Evolutionary conservation across 2,888 invertebrate species (phyloP), one percentile per base, ranked within the genome.

Genomic region (Temnothorax ravouxi): DNA sequence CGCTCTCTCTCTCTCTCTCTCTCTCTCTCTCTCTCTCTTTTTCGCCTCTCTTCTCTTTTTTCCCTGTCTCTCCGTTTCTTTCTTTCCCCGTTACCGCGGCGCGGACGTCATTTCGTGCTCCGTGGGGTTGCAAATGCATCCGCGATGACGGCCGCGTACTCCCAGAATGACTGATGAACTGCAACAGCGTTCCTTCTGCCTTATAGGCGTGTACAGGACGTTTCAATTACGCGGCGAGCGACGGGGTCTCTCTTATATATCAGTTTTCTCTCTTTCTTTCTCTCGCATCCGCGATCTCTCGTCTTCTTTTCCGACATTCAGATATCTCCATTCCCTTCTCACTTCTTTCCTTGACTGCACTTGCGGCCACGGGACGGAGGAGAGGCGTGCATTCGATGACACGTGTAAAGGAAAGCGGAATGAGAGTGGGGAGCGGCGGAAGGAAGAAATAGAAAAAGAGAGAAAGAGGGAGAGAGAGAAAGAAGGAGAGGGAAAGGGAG

Each of bases 91-190:
- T 83, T 59, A 29, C 69, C 67, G 44, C 81, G 18, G 64, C 87
- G 86, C 90, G 92, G 91, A 92, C 93, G 93, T 94, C 94, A 94
- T 94, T 94, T 94, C 89, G 91, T 90, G 92, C 91, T 92, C 90
- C 90, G 92, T 91, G 92, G 93, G 93, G 93, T 93, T 92, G 92
- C 89, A 91, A 93, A 92, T 92, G 92, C 89, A 87, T 90, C 88
- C 92, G 87, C 92, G 91, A 93, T 94, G 93, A 93, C 92, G 92
- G 88, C 91, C 87, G 88, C 83, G 90, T 91, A 91, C 89, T 92
- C 92, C 90, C 88, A 88, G 93, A 94, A 94, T 95, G 94, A 95
- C 94, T 95, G 94, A 94, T 94, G 94, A 95, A 95, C 94, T 93
- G 93, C 93, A 93, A 91, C 93, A 92, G 91, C 87, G 90, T 92